phyloP scores from a whole-genome alignment of 2,888 invertebrate species.

The Timandra comae region DNA sequence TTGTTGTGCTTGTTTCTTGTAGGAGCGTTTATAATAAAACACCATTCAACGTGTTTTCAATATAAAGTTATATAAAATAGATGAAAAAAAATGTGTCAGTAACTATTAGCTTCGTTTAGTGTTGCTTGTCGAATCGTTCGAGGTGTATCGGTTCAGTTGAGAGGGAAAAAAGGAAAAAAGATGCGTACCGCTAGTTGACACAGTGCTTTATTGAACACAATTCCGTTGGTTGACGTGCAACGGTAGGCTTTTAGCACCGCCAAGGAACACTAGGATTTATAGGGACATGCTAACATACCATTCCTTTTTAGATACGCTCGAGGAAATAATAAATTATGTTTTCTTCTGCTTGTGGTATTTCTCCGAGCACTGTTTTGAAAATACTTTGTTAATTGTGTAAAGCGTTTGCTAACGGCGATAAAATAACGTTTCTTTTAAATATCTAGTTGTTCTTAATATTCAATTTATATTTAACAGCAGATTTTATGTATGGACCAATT shows the following conservation, averaged over 20 bases:
- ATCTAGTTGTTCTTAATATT: too few species aligned
- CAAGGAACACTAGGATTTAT: slow-evolving; percentile 17
- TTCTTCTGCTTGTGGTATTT: not conserved
- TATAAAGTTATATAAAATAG: slow-evolving; percentile 7
- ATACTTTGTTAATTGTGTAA: slow-evolving; percentile 14
- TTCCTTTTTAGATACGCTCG: not conserved
- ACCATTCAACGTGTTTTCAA: slow-evolving; percentile 13
- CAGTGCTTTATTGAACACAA: slow-evolving; percentile 69
- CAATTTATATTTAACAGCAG: too few species aligned
- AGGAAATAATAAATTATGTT: not conserved
- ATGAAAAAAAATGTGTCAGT: slow-evolving; percentile 12
- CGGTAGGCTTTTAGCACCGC: slow-evolving; percentile 32
- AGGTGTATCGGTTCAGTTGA: slow-evolving; percentile 45
- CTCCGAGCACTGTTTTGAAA: slow-evolving; percentile 1
- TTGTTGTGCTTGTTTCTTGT: slow-evolving; percentile 3
- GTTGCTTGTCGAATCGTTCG: slow-evolving; percentile 47
- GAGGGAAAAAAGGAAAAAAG: slow-evolving; percentile 45
- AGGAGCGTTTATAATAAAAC: slow-evolving; percentile 6
- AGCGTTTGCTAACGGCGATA: too few species aligned
- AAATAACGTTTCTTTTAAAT: too few species aligned
- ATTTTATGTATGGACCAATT: too few species aligned
- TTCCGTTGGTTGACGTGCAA: slow-evolving; percentile 50
- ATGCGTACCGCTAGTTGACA: slow-evolving; percentile 70
- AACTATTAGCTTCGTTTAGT: slow-evolving; percentile 22
- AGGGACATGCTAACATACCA: slow-evolving; percentile 5